Evolutionary conservation across 2,797 vertebrate species (phyloP).

Genomic region (Girardinus metallicus): DNA sequence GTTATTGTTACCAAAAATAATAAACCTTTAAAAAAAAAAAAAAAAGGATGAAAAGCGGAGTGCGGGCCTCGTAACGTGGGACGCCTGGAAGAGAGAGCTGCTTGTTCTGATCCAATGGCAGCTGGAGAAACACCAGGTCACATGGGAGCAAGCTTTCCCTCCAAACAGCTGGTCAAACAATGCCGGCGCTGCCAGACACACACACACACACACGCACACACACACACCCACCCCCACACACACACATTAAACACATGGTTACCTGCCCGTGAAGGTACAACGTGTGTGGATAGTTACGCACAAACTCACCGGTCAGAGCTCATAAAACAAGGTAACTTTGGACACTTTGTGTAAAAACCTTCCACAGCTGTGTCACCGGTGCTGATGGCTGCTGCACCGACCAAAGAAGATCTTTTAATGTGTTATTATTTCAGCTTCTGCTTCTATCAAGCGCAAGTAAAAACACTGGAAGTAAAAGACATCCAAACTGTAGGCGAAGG

Average conservation of each 20-base stretch:
- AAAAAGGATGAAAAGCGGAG: slow-evolving; percentile 26
- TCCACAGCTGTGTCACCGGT: slow-evolving; percentile 39
- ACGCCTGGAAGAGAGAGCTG: slow-evolving; percentile 55
- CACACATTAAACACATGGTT: slow-evolving; percentile 19
- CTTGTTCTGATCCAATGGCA: slow-evolving; percentile 79
- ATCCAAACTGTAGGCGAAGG: not conserved
- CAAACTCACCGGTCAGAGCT: slow-evolving; percentile 4
- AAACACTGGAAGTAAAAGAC: not conserved
- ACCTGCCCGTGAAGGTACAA: slow-evolving; percentile 22
- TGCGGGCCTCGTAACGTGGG: slow-evolving; percentile 31
- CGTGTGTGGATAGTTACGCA: slow-evolving; percentile 29
- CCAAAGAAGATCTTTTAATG: slow-evolving; percentile 25
- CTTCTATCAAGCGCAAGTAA: not conserved
- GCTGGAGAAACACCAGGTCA: slow-evolving; percentile 83
- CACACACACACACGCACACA: slow-evolving; percentile 28
- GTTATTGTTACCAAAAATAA: slow-evolving; percentile 40
- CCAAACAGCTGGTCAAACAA: slow-evolving; percentile 84
- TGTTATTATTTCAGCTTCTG: not conserved
- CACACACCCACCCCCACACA: slow-evolving; percentile 27
- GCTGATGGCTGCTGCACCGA: slow-evolving; percentile 35
- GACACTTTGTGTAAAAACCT: slow-evolving; percentile 34
- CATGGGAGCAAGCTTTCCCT: slow-evolving; percentile 79
- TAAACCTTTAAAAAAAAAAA: slow-evolving; percentile 18
- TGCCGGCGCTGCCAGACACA: slow-evolving; percentile 37
- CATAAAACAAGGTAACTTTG: slow-evolving; percentile 8